Percentiles rank a stretch among this genome's conserved stretches.
These are phyloP conservation scores for Agrenia bidenticulata DNA, from an alignment of 2,888 invertebrate species.

Conservation along the genomic window DNA sequence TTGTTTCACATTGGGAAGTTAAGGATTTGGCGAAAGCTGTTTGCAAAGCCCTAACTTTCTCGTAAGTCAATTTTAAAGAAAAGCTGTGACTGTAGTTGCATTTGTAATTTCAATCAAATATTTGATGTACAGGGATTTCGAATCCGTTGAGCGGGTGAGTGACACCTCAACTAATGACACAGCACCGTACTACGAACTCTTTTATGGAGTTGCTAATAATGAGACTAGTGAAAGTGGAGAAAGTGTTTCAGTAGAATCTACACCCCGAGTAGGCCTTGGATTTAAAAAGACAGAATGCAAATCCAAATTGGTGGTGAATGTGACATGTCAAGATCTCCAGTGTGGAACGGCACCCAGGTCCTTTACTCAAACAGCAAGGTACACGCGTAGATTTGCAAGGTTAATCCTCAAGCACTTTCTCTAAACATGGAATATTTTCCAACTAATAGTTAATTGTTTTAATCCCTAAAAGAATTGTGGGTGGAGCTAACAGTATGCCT, in stretches of 20 bases:
- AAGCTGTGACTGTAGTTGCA: neutral
- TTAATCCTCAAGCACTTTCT: conserved; percentile 26
- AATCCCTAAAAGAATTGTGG: conserved; percentile 69
- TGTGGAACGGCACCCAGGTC: conserved; percentile 61
- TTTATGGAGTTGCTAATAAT: conserved; percentile 31
- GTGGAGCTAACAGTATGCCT: conserved; percentile 72
- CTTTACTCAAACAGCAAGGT: conserved; percentile 51
- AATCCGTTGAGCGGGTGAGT: conserved; percentile 46
- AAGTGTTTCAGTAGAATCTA: conserved; percentile 40
- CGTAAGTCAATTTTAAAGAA: conserved; percentile 60
- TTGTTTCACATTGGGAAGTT: conserved; percentile 65
- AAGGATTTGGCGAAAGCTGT: conserved; percentile 73
- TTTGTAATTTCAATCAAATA: neutral
- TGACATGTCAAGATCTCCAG: conserved; percentile 69
- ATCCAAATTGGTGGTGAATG: conserved; percentile 65
- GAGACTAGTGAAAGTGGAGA: conserved; percentile 27
- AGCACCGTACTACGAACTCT: conserved; percentile 50
- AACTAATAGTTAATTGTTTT: no score
- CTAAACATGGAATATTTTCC: no score
- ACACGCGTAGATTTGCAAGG: conserved; percentile 43
- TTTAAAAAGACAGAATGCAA: conserved; percentile 63
- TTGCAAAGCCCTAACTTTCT: conserved; percentile 74
- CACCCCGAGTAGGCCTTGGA: conserved; percentile 64
- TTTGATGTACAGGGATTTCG: conserved; percentile 43
- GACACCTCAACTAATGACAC: conserved; percentile 33